Evolutionary conservation across 2,113 vertebrate genomes (phyloP), one percentile per base, ranked within the genome.

Genomic region (Seriola dumerili): DNA sequence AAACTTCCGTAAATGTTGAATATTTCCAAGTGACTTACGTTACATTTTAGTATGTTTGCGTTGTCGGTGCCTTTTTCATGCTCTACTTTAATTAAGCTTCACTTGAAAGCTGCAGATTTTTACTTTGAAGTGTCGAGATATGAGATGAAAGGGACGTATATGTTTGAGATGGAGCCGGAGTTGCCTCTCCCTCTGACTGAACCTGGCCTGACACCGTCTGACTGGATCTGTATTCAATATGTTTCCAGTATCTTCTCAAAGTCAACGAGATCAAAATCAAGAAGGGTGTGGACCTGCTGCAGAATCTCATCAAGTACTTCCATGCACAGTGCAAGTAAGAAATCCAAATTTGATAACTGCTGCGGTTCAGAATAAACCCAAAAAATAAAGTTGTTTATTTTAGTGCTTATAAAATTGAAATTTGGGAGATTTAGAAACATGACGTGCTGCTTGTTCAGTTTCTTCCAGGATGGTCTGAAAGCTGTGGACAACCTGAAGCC

Each of bases 191-290:
- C 57, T 76, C 58, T 72, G 65, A 5, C 29, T 86, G 75, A 89
- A 88, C 65, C 14, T 32, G 13, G 32, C 46, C 52, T 86, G 73
- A 63, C 32, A 5, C 40, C 10, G n/a, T 73, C 54, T 71, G 21
- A 82, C 19, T 34, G 8, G 23, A 80, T 83, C 58, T 85, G 58
- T 38, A 17, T 87, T 81, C 36, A 44, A 34, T 76, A 21, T 74
- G 55, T 90, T 93, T 44, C 74, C 90, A 96, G 95, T 96, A 96
- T 90, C 94, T 96, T 17, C 95, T 96, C 92, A 99, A 99, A 96
- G 98, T 99, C 89, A 99, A 99, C 64, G 98, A 99, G 95, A 99
- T 99, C 92, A 99, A 99, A 94, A 98, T 99, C 89, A 99, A 99
- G 91, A 99, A 99, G 88, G 98, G 98, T 65, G 98, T 99, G 84